Evolutionary conservation across 2,888 invertebrate genomes (phyloP), one percentile per base, ranked within the genome.

Genomic region (Scelioninae gen. 1): DNA sequence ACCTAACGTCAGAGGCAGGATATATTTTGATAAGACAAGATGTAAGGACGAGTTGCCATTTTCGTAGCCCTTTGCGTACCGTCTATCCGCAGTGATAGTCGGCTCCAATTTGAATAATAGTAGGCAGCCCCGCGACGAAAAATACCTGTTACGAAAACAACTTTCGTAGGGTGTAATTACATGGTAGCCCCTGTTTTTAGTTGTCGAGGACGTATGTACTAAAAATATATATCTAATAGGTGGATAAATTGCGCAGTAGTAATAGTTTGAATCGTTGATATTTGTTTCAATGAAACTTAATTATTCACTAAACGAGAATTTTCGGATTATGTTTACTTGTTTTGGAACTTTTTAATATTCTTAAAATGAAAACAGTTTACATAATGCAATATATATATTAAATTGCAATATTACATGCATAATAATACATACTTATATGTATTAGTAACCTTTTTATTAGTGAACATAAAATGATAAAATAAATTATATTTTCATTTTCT

Each of bases 61-160:
- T 77, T 76, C 58, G 65, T 55, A 71, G 51, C 51, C 53, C 40
- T 78, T 78, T 77, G 74, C 71, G 58, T 78, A 78, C 75, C 80
- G 81, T 66, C 65, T 82, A 72, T 79, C n/a, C n/a, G n/a, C n/a
- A n/a, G n/a, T n/a, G n/a, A n/a, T n/a, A n/a, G n/a, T n/a, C n/a
- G n/a, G n/a, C n/a, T 63, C 78, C 77, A 83, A 83, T 84, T 84
- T 83, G 69, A 75, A 81, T 79, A 79, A 83, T 83, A 69, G 69
- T 80, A 77, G 69, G 49, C 62, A 76, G 60, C 49, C 58, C 45
- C 47, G 55, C 66, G n/a, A n/a, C n/a, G n/a, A 77, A 82, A 82
- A 72, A 82, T 72, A 74, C 78, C 76, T 78, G 81, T 75, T 74
- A 82, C 68, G 72, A 82, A 82, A 78, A 82, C 74, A 74, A 74